These are phyloP conservation scores for Clytia hemisphaerica DNA, from an alignment of 30 jellyfish, hydroid and myxozoan genomes.

Conservation along the genomic window DNA sequence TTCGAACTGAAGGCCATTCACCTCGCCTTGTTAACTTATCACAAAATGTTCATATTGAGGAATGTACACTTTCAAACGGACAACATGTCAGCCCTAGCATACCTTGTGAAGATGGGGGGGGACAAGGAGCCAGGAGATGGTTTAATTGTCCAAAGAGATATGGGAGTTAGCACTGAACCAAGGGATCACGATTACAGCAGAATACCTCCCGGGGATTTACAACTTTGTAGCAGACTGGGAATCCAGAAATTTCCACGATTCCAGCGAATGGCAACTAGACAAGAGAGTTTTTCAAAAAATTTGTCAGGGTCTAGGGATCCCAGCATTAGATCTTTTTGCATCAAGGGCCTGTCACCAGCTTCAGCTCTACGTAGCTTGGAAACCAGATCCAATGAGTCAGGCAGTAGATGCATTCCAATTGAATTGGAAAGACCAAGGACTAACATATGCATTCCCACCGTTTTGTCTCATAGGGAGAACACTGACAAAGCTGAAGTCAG, in stretches of 20 bases:
- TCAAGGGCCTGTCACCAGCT: slow-evolving; percentile 38
- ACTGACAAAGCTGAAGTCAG: slow-evolving; percentile 9
- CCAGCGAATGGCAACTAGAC: slow-evolving; percentile 34
- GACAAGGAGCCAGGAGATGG: slow-evolving; percentile 13
- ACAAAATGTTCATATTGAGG: not conserved
- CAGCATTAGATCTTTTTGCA: slow-evolving; percentile 31
- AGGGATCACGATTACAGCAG: slow-evolving; percentile 42
- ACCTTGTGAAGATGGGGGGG: slow-evolving; percentile 29
- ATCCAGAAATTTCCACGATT: slow-evolving; percentile 28
- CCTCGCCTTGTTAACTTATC: slow-evolving; percentile 12
- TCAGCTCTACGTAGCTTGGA: slow-evolving; percentile 28
- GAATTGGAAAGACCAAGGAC: slow-evolving; percentile 23
- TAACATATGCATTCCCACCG: slow-evolving; percentile 45
- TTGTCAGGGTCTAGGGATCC: slow-evolving; percentile 25
- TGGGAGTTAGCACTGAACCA: slow-evolving; percentile 24
- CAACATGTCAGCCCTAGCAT: slow-evolving; percentile 15
- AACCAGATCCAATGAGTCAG: slow-evolving; percentile 28
- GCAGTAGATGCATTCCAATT: slow-evolving; percentile 29
- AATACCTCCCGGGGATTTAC: slow-evolving; percentile 27
- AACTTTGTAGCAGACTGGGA: slow-evolving; percentile 20
- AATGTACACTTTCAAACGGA: slow-evolving; percentile 27
- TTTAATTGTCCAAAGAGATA: slow-evolving; percentile 18
- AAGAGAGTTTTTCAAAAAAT: slow-evolving; percentile 15
- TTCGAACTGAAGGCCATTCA: slow-evolving; percentile 22
- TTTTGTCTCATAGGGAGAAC: slow-evolving; percentile 28